Conservation (phyloP, 2,888 invertebrate genomes). For the Parochlus steinenii region DNA sequence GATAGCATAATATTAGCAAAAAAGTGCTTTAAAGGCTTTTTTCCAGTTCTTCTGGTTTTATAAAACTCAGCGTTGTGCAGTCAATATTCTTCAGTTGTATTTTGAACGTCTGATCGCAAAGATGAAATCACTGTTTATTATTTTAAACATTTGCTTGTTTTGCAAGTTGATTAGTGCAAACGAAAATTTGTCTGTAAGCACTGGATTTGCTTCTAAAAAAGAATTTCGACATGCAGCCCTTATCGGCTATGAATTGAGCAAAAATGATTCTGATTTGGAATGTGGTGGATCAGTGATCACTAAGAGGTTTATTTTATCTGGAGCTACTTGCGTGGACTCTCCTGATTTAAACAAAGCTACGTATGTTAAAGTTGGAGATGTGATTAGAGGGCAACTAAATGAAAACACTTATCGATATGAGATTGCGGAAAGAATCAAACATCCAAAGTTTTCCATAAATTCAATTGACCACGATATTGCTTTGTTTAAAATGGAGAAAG, state of each 20-base stretch:
- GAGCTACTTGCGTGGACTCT: slow-evolving; percentile 21
- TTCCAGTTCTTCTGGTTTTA: no score
- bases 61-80: no score
- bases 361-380: slow-evolving; percentile 6
- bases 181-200: no score
- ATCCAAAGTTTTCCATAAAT: slow-evolving; percentile 5
- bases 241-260: no score
- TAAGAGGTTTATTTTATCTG: slow-evolving; percentile 19
- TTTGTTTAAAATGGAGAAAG: slow-evolving; percentile 1
- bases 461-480: slow-evolving; percentile 7
- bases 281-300: slow-evolving; percentile 22
- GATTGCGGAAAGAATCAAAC: slow-evolving; percentile 4
- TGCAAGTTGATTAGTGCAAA: no score
- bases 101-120: no score
- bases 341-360: slow-evolving; percentile 14
- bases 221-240: no score
- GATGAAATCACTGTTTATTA: no score
- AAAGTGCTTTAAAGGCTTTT: slow-evolving; percentile 2
- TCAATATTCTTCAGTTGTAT: no score
- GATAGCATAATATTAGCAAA: slow-evolving; percentile 9
- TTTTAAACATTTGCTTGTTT: no score
- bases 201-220: no score
- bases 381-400: neutral
- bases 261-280: slow-evolving; percentile 17
- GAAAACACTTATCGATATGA: slow-evolving; percentile 2